These are phyloP conservation scores for Steromphala cineraria DNA, from an alignment of 2,888 invertebrate genomes.

Conservation along the genomic window DNA sequence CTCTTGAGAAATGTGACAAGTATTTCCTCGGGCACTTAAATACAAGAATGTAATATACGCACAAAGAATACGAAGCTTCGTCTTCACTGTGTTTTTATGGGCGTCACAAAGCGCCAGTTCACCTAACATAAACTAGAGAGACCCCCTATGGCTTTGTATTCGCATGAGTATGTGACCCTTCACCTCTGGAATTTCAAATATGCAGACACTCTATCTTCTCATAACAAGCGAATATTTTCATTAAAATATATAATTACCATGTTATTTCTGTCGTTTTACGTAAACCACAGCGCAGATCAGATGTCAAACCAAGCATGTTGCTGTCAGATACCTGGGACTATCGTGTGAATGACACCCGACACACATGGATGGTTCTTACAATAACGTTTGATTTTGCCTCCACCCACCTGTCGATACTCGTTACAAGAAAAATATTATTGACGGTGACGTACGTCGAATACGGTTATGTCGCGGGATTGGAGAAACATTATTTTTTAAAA, in stretches of 20 bases:
- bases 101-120: neutral
- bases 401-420: neutral
- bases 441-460: no score
- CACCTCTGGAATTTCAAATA: neutral
- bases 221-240: neutral
- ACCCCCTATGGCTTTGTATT: slow-evolving; percentile 4
- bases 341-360: neutral
- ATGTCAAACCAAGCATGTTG: no score
- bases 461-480: no score
- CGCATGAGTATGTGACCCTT: neutral
- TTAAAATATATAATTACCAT: neutral
- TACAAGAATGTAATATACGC: neutral
- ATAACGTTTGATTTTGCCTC: slow-evolving; percentile 2
- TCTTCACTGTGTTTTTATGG: neutral
- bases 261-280: neutral
- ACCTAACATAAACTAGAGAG: neutral
- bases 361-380: neutral
- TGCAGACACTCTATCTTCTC: neutral
- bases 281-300: neutral
- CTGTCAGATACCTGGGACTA: neutral
- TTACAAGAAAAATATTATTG: neutral
- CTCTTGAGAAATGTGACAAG: neutral
- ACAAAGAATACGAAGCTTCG: neutral
- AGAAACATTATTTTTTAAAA: no score
- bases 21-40: neutral